Base-by-base conservation (phyloP, 2,888 invertebrate genomes). In the Syrista parreyssii region DNA sequence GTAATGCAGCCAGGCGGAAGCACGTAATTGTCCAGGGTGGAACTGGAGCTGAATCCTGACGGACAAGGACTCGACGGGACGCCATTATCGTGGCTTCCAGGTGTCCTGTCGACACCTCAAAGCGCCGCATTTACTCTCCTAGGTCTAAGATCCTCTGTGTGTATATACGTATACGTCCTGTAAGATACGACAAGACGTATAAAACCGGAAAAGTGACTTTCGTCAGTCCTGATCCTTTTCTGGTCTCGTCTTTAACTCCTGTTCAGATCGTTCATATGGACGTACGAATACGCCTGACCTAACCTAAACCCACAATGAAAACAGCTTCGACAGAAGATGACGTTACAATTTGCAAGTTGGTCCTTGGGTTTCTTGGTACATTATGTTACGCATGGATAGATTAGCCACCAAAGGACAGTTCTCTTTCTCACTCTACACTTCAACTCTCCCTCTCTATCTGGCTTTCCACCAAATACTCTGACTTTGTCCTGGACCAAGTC, bases 81-180 rank as follows among this genome's bases (percentile, higher is more conserved):
- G 76, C 83, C 79, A 82, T 86, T 85, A 88, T 89, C 83, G 86
- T 83, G 74, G 81, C 77, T 81, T 71, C 88, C 89, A 89, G 89
- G 89, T 89, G 89, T 88, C 87, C 87, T 86, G 88, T 87, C 89
- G 88, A 84, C 89, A 87, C 88, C 86, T 89, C 86, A 86, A 86
- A 87, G 84, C 78, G 80, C 84, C 84, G 82, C 40, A 23, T 23
- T 55, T 55, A 55, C 40, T 23, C 23, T 55, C 15, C 40, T 2
- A 2, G 40, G 40, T 55, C 40, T 55, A 23, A 55, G 40, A 23
- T 23, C 23, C 23, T 55, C 15, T 23, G 40, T 55, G 6, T 55
- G 9, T 15, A 15, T 55, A 55, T 40, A 23, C 15, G 6, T 40
- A 40, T 40, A 40, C 15, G 23, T 23, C 23, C 40, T 55, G 9